phyloP scores from a whole-genome alignment of 2,113 vertebrate species.

The Peromyscus californicus region DNA sequence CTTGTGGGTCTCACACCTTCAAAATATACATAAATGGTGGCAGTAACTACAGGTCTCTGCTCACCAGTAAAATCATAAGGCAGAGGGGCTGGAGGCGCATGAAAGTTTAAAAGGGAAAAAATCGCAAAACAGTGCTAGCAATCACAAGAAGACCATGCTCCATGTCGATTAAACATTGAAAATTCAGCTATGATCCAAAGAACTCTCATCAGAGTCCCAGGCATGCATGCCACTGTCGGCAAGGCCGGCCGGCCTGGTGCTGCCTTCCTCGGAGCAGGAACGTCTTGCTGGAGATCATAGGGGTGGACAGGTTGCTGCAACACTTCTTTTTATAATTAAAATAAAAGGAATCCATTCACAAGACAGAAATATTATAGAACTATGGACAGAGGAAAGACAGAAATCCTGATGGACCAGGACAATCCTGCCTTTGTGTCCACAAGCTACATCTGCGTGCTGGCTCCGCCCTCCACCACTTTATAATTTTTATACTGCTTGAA shows the following conservation, averaged over 20 bases:
- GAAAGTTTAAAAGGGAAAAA: conserved; percentile 61
- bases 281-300: conserved; percentile 84
- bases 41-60: conserved; percentile 71
- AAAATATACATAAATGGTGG: conserved; percentile 74
- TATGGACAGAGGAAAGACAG: conserved; percentile 85
- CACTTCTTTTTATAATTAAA: conserved; percentile 83
- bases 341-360: conserved; percentile 89
- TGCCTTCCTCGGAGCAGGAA: conserved; percentile 84
- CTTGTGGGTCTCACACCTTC: conserved; percentile 88
- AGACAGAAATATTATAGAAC: conserved; percentile 84
- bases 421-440: conserved; percentile 95
- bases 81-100: background rate
- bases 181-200: conserved; percentile 68
- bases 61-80: conserved; percentile 75
- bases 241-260: conserved; percentile 78
- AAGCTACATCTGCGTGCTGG: conserved; percentile 91
- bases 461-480: too few relatives aligned
- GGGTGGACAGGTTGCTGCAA: conserved; percentile 83
- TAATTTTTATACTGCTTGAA: background rate
- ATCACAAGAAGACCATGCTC: conserved; percentile 83
- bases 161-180: conserved; percentile 77
- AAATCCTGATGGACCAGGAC: conserved; percentile 80
- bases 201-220: conserved; percentile 80
- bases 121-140: conserved; percentile 76
- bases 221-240: conserved; percentile 81